Percentiles rank a stretch among this genome's conserved stretches.
phyloP scores from a whole-genome alignment of 2,888 invertebrate species.

The Pseudococcus longispinus region DNA sequence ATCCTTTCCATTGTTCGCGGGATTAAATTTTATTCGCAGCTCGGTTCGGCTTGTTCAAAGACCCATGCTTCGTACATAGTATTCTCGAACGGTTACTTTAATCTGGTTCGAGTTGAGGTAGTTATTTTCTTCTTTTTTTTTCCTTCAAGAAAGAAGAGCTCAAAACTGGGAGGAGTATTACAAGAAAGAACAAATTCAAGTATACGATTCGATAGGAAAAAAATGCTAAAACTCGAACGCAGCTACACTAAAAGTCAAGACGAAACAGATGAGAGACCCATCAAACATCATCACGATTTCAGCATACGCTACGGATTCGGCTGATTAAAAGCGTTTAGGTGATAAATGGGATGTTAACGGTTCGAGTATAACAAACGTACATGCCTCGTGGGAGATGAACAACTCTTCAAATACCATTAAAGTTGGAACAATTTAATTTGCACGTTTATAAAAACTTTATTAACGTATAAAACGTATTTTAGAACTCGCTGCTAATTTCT shows the following conservation, averaged over 20 bases:
- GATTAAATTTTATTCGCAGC: neutral
- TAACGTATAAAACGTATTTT: constrained; percentile 16
- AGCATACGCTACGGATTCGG: neutral
- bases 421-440: constrained; percentile 30
- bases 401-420: constrained; percentile 35
- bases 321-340: constrained; percentile 30
- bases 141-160: neutral
- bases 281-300: neutral
- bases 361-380: constrained; percentile 22
- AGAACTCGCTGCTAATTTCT: constrained; percentile 19
- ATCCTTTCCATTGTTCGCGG: neutral
- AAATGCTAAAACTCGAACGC: neutral
- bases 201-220: neutral
- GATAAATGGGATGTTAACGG: constrained; percentile 33
- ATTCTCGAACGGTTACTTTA: neutral
- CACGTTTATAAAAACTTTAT: constrained; percentile 35
- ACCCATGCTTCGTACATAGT: neutral
- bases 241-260: neutral
- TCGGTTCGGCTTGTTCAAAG: neutral
- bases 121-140: neutral
- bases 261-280: neutral
- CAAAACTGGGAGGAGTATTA: neutral
- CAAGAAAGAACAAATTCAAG: neutral
- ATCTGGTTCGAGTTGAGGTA: neutral
- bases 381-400: neutral